Conservation (phyloP, 2,888 invertebrate species). For the Sinhomidia bicolor region DNA sequence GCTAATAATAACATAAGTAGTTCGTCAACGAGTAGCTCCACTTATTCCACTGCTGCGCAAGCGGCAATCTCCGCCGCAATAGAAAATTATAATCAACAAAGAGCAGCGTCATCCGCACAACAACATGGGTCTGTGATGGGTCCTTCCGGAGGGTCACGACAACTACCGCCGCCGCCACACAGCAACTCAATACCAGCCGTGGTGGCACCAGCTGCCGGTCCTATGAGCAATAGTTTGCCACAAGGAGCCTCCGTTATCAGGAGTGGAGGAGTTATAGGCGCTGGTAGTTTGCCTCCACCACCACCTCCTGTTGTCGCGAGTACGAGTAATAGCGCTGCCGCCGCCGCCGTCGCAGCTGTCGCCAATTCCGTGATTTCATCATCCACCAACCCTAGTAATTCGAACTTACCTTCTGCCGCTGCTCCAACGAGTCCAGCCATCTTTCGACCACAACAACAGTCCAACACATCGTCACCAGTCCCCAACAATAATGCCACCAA, state of each 20-base stretch:
- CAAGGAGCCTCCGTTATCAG: slow-evolving; percentile 61
- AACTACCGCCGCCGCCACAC: slow-evolving; percentile 11
- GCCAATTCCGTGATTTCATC: slow-evolving; percentile 70
- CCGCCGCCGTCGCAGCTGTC: slow-evolving; percentile 56
- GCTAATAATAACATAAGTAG: slow-evolving; percentile 63
- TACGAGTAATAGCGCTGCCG: slow-evolving; percentile 54
- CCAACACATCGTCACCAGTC: slow-evolving; percentile 88
- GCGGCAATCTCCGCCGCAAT: slow-evolving; percentile 50
- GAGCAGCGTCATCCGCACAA: slow-evolving; percentile 29
- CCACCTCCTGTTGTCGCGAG: slow-evolving; percentile 70
- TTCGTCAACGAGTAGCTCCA: slow-evolving; percentile 54
- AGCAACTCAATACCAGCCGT: slow-evolving; percentile 40
- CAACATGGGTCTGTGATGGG: slow-evolving; percentile 29
- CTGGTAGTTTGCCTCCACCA: slow-evolving; percentile 57
- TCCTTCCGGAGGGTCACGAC: slow-evolving; percentile 11
- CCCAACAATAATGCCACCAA: slow-evolving; percentile 79
- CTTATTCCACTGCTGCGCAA: slow-evolving; percentile 40
- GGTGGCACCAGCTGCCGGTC: background rate
- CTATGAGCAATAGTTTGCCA: slow-evolving; percentile 31
- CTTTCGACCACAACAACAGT: slow-evolving; percentile 85
- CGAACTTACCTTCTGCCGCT: slow-evolving; percentile 51
- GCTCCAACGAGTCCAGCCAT: slow-evolving; percentile 45
- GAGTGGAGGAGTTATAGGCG: slow-evolving; percentile 35
- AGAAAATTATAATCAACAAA: slow-evolving; percentile 28
- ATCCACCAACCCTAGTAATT: slow-evolving; percentile 52